Evolutionary conservation across 2,888 invertebrate genomes (phyloP), one percentile per base, ranked within the genome.

Genomic region (Phaonia tiefii): DNA sequence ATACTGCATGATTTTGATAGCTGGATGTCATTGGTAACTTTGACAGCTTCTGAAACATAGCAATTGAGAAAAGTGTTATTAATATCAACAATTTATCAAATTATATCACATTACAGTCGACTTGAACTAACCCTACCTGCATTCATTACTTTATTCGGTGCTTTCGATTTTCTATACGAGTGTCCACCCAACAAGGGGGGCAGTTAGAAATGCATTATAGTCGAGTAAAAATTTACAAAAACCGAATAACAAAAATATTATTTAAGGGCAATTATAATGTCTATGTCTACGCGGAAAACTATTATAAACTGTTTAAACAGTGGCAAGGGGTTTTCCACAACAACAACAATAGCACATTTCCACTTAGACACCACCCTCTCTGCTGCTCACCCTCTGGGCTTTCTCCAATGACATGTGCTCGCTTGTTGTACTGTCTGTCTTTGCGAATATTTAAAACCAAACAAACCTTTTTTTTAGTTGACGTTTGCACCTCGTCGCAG

Each of bases 381-480:
- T 8, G 22, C 17, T 51, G 11, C 44, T n/a, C 44, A 44, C 26
- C 56, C 20, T 11, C 51, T 7, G 8, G 22, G 22, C 8, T 20
- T 15, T n/a, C 22, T 2, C 2, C 25, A 25, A 25, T 56, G 56
- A n/a, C 13, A n/a, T 25, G 56, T 56, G 3, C 13, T n/a, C 26
- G n/a, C 2, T 2, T 39, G 2, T 26, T 31, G 37, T 31, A 1
- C 20, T 10, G 26, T n/a, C n/a, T 58, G 4, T 39, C 20, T 15
- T 60, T 31, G 37, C 20, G 10, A 17, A 22, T 2, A 51, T 15
- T n/a, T 22, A 22, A 54, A 75, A 65, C 39, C 51, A 72, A 75
- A 71, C 22, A 44, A 56, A 65, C 67, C 37, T 77, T 73, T 75
- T 75, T 75, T 78, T 58, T 78, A 81, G 81, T 81, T 58, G 71